Evolutionary conservation across 2,888 invertebrate genomes (phyloP).

Genomic region (Heliconius erato): DNA sequence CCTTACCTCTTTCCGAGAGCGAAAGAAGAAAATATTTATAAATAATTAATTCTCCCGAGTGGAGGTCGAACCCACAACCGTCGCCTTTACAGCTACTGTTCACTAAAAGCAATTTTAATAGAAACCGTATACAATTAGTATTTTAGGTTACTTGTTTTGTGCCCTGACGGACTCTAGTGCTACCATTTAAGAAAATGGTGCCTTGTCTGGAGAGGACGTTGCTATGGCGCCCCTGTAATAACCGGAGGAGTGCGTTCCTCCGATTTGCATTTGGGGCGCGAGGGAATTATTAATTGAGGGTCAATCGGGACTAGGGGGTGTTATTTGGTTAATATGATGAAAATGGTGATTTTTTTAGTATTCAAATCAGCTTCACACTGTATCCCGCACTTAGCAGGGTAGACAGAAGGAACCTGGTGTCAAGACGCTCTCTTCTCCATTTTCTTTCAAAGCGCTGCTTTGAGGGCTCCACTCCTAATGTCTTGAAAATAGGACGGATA

Average conservation of each 20-base stretch:
- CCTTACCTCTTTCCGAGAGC: no score
- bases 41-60: no score
- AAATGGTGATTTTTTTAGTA: no score
- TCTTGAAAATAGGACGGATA: no score
- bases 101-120: not conserved
- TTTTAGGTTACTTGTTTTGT: constrained; percentile 57
- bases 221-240: constrained; percentile 69
- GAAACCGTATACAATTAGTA: not conserved
- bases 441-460: no score
- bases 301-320: not conserved
- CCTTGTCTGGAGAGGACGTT: constrained; percentile 79
- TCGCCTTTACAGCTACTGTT: not conserved
- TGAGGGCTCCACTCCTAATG: no score
- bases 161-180: constrained; percentile 81
- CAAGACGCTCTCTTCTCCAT: no score
- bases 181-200: constrained; percentile 75
- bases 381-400: not conserved
- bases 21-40: no score
- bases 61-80: no score
- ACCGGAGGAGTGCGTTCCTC: constrained; percentile 58
- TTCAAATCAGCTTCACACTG: no score
- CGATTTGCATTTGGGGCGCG: constrained; percentile 66
- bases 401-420: no score
- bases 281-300: constrained; percentile 13
- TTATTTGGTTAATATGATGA: no score